Conservation (phyloP, 2,797 vertebrate species). For the Coreius guichenoti region DNA sequence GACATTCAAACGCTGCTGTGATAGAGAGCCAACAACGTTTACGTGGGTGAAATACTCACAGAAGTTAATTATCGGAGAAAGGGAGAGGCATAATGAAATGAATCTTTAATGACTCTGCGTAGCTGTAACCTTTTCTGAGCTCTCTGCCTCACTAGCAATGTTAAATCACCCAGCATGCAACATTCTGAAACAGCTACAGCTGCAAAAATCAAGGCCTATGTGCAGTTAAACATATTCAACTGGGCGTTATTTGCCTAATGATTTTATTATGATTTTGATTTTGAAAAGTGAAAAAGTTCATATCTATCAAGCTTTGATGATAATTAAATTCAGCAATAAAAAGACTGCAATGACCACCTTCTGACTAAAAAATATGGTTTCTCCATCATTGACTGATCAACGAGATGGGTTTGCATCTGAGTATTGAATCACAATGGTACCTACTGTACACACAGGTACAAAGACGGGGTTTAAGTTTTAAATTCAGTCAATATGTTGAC, state of each 20-base stretch:
- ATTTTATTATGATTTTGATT: slow-evolving; percentile 4
- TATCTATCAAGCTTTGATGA: not conserved
- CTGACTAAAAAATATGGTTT: no score
- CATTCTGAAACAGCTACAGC: slow-evolving; percentile 38
- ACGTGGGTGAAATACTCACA: slow-evolving; percentile 73
- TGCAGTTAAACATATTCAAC: not conserved
- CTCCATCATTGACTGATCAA: no score
- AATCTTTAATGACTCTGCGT: slow-evolving; percentile 75
- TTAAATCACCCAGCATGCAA: slow-evolving; percentile 65
- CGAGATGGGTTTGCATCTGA: not conserved
- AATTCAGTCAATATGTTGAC: not conserved
- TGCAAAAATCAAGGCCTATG: slow-evolving; percentile 15
- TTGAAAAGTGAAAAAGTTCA: not conserved
- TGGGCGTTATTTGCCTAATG: not conserved
- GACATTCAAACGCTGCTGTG: slow-evolving; percentile 78
- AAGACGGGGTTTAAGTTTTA: not conserved
- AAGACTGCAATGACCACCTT: not conserved
- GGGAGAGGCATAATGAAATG: slow-evolving; percentile 69
- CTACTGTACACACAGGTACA: not conserved
- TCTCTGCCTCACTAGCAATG: slow-evolving; percentile 59
- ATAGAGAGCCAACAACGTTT: slow-evolving; percentile 72
- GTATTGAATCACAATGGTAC: not conserved
- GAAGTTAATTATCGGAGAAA: slow-evolving; percentile 78
- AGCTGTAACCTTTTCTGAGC: slow-evolving; percentile 77
- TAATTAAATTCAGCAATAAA: not conserved